phyloP scores from a whole-genome alignment of 2,888 invertebrate species.

The Drosophila nr. medialis region DNA sequence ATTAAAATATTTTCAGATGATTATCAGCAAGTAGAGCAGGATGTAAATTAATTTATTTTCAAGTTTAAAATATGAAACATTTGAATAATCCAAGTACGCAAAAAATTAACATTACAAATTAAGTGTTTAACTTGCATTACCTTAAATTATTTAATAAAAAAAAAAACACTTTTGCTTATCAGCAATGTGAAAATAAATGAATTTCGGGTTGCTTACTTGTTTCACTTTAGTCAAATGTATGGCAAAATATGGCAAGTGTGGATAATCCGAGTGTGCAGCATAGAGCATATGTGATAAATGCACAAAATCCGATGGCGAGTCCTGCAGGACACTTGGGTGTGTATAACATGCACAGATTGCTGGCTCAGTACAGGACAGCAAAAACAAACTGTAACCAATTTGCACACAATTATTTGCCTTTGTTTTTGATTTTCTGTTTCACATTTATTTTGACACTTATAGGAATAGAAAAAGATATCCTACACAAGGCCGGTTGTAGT shows the following conservation, averaged over 20 bases:
- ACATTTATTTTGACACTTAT: slow-evolving; percentile 30
- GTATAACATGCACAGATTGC: slow-evolving; percentile 63
- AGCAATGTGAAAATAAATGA: not conserved
- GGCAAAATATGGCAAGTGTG: slow-evolving; percentile 51
- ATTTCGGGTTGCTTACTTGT: slow-evolving; percentile 55
- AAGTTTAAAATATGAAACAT: slow-evolving; percentile 2
- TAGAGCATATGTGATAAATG: slow-evolving; percentile 23
- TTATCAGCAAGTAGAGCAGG: not conserved
- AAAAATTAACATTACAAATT: not conserved
- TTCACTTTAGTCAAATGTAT: slow-evolving; percentile 24
- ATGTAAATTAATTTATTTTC: slow-evolving; percentile 6
- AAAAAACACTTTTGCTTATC: not conserved
- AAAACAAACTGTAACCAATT: slow-evolving; percentile 20
- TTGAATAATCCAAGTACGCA: not conserved
- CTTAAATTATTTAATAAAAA: no score
- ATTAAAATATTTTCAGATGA: not conserved
- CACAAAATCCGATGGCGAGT: slow-evolving; percentile 34
- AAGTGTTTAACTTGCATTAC: not conserved
- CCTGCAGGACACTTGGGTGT: slow-evolving; percentile 70
- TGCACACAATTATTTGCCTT: slow-evolving; percentile 25
- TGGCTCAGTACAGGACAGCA: slow-evolving; percentile 25
- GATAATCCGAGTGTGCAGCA: slow-evolving; percentile 55
- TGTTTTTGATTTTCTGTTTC: slow-evolving; percentile 11
- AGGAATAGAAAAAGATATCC: slow-evolving; percentile 43
- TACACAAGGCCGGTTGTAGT: slow-evolving; percentile 44